Conservation (phyloP, 1,140 invertebrate species). For the Calliopsis andreniformis region DNA sequence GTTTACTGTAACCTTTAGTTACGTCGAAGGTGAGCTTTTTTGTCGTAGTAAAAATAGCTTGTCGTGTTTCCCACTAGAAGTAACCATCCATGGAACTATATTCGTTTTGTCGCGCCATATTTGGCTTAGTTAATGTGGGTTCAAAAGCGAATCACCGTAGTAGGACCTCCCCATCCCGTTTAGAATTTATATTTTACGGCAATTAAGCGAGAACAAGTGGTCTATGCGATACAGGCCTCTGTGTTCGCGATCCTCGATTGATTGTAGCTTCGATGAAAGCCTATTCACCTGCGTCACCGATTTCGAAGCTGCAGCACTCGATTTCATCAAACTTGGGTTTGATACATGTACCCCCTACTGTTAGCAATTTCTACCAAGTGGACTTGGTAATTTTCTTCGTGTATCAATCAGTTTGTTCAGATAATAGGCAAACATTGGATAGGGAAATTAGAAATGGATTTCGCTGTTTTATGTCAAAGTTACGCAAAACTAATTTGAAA, state of each 20-base stretch:
- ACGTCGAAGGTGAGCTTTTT: slow-evolving; percentile 29
- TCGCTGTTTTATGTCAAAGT: no score
- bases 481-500: background rate
- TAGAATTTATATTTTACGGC: slow-evolving; percentile 75
- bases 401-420: background rate
- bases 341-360: background rate
- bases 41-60: slow-evolving; percentile 25
- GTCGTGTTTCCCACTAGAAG: slow-evolving; percentile 27
- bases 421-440: slow-evolving; percentile 2
- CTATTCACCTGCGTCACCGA: slow-evolving; percentile 7
- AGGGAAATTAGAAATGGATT: no score
- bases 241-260: slow-evolving; percentile 18
- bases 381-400: background rate
- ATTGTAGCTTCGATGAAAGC: slow-evolving; percentile 9
- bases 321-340: slow-evolving; percentile 38
- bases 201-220: slow-evolving; percentile 71
- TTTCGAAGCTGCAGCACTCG: background rate
- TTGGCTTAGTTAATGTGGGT: slow-evolving; percentile 72
- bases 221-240: background rate
- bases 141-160: slow-evolving; percentile 60
- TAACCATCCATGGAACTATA: background rate
- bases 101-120: background rate
- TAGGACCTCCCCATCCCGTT: slow-evolving; percentile 22
- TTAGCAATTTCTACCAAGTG: slow-evolving; percentile 13
- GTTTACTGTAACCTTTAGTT: slow-evolving; percentile 35